Conservation (phyloP, 2,888 invertebrate species). For the Drosophila ustulata region DNA sequence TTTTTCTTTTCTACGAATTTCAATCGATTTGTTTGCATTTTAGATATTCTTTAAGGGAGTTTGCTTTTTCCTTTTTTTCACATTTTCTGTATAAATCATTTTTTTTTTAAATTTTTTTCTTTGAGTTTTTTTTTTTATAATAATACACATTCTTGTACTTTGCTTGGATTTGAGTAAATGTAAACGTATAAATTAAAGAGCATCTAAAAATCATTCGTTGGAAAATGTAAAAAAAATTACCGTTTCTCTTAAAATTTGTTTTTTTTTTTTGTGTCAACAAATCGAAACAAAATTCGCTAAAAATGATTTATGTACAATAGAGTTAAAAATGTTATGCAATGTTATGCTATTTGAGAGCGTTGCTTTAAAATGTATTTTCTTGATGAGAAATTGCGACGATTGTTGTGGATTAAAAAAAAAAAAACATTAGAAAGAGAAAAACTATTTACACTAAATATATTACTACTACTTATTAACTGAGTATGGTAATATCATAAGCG, state of each 20-base stretch:
- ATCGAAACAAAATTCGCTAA: slow-evolving; percentile 17
- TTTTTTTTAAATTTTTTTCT: slow-evolving; percentile 11
- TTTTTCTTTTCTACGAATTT: slow-evolving; percentile 6
- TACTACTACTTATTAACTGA: slow-evolving; percentile 71
- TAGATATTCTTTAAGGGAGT: slow-evolving; percentile 15
- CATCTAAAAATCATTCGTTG: slow-evolving; percentile 26
- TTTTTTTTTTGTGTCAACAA: background rate
- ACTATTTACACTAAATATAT: slow-evolving; percentile 69
- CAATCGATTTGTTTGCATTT: slow-evolving; percentile 34
- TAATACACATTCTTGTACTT: slow-evolving; percentile 63
- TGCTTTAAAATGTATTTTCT: background rate
- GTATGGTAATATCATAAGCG: slow-evolving; percentile 79
- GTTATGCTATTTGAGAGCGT: slow-evolving; percentile 17
- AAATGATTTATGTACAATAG: slow-evolving; percentile 43
- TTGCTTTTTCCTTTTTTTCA: slow-evolving; percentile 16
- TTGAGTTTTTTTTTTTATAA: slow-evolving; percentile 8
- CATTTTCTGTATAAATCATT: background rate
- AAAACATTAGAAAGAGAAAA: slow-evolving; percentile 23
- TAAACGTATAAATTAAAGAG: slow-evolving; percentile 16
- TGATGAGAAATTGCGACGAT: slow-evolving; percentile 5
- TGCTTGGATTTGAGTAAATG: slow-evolving; percentile 48
- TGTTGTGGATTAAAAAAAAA: background rate
- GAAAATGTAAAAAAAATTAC: slow-evolving; percentile 16
- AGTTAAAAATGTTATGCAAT: slow-evolving; percentile 6
- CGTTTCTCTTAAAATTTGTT: background rate